Evolutionary conservation across 1,140 invertebrate species (phyloP), one percentile per base, ranked within the genome.

Genomic region (Heliothis subflexa): DNA sequence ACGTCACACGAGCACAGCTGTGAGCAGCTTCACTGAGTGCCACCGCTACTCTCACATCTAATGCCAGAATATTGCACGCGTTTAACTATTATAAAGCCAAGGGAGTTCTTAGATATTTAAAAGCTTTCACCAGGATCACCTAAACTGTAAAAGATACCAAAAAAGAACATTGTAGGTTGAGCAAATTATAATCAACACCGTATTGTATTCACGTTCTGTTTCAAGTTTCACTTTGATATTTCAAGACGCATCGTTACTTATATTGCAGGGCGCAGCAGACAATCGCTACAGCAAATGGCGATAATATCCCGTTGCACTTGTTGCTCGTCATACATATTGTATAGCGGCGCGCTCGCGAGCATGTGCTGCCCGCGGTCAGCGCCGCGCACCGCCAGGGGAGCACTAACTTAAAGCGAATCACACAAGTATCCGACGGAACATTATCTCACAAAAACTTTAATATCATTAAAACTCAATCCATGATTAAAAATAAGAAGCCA

Each of bases 271-370:
- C 10, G 21, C 4, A 50, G 66, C 3, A n/a, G 66, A 25, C 13
- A 13, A 25, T 70, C 25, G 54, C 62, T 74, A 72, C 81, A 80
- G 45, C 40, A 66, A 66, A 86, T 81, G 87, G 81, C 86, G 81
- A 66, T 87, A 88, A 86, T 87, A 89, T 85, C 40, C 62, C 82
- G 83, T 84, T 84, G 81, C 78, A 86, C 84, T 79, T 88, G 86
- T 88, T 85, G 79, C 66, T 47, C 9, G 33, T 47, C 61, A 64
- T 64, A 64, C 61, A 50, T 68, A 13, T 21, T 68, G 64, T 68
- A 64, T 70, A 49, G 12, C 18, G 66, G 10, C 18, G 66, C 47
- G 18, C 50, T 70, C 18, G 18, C 64, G n/a, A 28, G 28, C 50
- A 70, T 47, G 66, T 70, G 66, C 45, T 49, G 66, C 47, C 10